A percentile compares a stretch with the other conserved stretches of the same genome.
Evolutionary conservation across 2,888 invertebrate genomes (phyloP).

Genomic region (Dolichopus griseipennis): DNA sequence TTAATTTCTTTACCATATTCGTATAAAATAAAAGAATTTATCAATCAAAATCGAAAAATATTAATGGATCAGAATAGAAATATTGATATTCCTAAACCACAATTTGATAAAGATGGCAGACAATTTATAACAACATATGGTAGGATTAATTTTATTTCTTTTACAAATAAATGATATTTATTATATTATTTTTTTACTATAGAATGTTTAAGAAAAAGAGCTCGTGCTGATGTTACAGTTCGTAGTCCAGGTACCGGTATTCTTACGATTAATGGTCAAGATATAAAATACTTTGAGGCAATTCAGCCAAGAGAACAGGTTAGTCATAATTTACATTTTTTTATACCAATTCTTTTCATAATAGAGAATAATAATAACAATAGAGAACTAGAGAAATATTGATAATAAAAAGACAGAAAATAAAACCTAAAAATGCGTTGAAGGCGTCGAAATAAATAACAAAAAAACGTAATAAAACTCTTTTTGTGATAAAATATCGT

Average conservation of each 20-base stretch:
- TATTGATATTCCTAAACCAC: slow-evolving; percentile 56
- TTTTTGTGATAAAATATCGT: too few species aligned
- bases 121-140: slow-evolving; percentile 63
- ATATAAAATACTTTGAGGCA: slow-evolving; percentile 66
- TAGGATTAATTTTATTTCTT: slow-evolving; percentile 28
- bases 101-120: slow-evolving; percentile 60
- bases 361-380: too few species aligned
- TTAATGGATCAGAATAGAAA: slow-evolving; percentile 51
- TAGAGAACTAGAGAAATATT: too few species aligned
- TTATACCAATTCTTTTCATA: too few species aligned
- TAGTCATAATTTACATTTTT: slow-evolving; percentile 23
- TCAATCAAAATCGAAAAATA: slow-evolving; percentile 59
- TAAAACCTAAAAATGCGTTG: too few species aligned
- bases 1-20: slow-evolving; percentile 63
- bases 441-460: too few species aligned
- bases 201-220: slow-evolving; percentile 63
- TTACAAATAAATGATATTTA: slow-evolving; percentile 13
- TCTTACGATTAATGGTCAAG: slow-evolving; percentile 68
- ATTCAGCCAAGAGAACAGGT: slow-evolving; percentile 71
- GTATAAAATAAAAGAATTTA: slow-evolving; percentile 59
- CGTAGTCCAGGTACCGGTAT: slow-evolving; percentile 73
- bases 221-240: slow-evolving; percentile 71
- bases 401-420: too few species aligned
- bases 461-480: too few species aligned
- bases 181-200: slow-evolving; percentile 25